Percentiles rank a stretch among this genome's conserved stretches.
phyloP scores from a whole-genome alignment of 2,888 invertebrate species.

The Scaptomyza flava region DNA sequence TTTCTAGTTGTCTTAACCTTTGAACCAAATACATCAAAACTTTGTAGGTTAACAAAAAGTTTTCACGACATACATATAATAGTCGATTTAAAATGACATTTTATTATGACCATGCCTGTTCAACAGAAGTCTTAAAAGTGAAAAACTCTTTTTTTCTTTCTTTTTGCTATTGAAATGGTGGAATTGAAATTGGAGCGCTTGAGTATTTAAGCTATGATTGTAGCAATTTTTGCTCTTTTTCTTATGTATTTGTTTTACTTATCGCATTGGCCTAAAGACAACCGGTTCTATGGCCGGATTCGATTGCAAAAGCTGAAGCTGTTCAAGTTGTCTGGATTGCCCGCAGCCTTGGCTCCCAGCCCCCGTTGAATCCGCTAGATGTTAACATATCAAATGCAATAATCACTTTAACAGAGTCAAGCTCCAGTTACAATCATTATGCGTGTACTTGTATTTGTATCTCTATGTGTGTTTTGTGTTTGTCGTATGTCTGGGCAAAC shows the following conservation, averaged over 20 bases:
- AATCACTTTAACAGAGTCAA: conserved; percentile 21
- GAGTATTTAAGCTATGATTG: not conserved
- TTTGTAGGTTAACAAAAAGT: too few species aligned
- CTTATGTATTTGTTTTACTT: not conserved
- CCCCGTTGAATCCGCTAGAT: not conserved
- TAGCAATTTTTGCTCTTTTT: not conserved
- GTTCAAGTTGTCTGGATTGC: conserved; percentile 10
- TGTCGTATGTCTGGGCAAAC: conserved; percentile 4
- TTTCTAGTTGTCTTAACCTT: too few species aligned
- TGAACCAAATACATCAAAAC: too few species aligned
- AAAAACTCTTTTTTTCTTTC: conserved; percentile 18
- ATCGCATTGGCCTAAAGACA: conserved; percentile 22
- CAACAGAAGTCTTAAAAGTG: not conserved
- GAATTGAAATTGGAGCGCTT: conserved; percentile 43
- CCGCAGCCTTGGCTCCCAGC: not conserved
- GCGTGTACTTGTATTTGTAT: not conserved
- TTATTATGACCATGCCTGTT: conserved; percentile 24
- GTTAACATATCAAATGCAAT: conserved; percentile 7
- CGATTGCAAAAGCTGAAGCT: conserved; percentile 46
- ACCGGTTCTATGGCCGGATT: conserved; percentile 50
- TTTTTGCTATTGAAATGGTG: conserved; percentile 7
- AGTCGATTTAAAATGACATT: not conserved
- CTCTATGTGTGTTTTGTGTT: not conserved
- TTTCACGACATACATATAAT: too few species aligned
- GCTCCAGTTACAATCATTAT: conserved; percentile 27